phyloP scores from a whole-genome alignment of 2,888 invertebrate species.

The Sthenelais limicola region DNA sequence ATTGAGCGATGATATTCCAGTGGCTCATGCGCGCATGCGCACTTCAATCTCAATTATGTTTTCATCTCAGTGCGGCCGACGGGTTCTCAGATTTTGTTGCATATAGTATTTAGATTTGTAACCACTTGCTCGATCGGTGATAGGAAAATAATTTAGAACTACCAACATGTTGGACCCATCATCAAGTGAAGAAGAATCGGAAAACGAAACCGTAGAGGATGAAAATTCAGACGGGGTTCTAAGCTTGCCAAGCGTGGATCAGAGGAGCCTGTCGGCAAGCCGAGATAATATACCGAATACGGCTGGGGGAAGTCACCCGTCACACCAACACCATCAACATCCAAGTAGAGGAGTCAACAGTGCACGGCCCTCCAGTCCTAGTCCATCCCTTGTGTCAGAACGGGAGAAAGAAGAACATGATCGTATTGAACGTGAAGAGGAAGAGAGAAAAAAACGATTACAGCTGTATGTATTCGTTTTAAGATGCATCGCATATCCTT shows the following conservation, averaged over 20 bases:
- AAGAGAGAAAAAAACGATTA: slow-evolving; percentile 92
- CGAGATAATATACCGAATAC: slow-evolving; percentile 70
- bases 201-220: slow-evolving; percentile 83
- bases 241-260: slow-evolving; percentile 69
- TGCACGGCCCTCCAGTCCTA: slow-evolving; percentile 88
- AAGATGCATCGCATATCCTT: slow-evolving; percentile 97
- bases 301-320: slow-evolving; percentile 55
- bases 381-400: slow-evolving; percentile 92
- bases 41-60: slow-evolving; percentile 41
- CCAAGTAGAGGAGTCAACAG: slow-evolving; percentile 76
- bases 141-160: slow-evolving; percentile 33
- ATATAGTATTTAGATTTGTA: slow-evolving; percentile 36
- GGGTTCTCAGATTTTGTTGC: slow-evolving; percentile 41
- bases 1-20: not conserved
- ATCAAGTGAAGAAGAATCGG: slow-evolving; percentile 95
- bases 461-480: slow-evolving; percentile 99
- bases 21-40: slow-evolving; percentile 42
- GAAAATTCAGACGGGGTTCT: slow-evolving; percentile 68
- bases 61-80: slow-evolving; percentile 39
- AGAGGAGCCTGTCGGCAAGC: slow-evolving; percentile 70
- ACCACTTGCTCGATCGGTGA: slow-evolving; percentile 34
- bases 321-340: slow-evolving; percentile 54
- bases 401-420: slow-evolving; percentile 79
- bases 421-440: slow-evolving; percentile 95
- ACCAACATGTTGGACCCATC: slow-evolving; percentile 91